phyloP scores from a whole-genome alignment of 2,888 invertebrate species.

The Callosobruchus maculatus region DNA sequence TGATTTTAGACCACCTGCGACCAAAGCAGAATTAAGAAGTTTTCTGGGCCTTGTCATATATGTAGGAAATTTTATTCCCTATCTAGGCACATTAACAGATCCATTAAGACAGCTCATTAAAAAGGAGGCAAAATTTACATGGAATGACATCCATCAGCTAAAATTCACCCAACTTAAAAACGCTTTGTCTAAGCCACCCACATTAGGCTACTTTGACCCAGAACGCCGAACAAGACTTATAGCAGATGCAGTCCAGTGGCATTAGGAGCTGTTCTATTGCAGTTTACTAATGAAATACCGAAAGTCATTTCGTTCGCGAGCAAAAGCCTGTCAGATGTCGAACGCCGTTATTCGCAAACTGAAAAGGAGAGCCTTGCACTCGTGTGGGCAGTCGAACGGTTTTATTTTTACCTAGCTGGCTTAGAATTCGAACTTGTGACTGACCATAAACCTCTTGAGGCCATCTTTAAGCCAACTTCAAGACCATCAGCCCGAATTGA shows the following conservation, averaged over 20 bases:
- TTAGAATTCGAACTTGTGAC: slow-evolving; percentile 39
- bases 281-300: slow-evolving; percentile 23
- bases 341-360: slow-evolving; percentile 36
- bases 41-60: slow-evolving; percentile 24
- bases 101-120: slow-evolving; percentile 13
- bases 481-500: slow-evolving; percentile 27
- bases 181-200: slow-evolving; percentile 13
- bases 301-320: slow-evolving; percentile 29
- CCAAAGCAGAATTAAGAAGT: slow-evolving; percentile 24
- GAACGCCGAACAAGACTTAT: slow-evolving; percentile 21
- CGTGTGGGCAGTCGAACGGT: slow-evolving; percentile 43
- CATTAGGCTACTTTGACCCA: slow-evolving; percentile 25
- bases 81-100: slow-evolving; percentile 15
- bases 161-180: slow-evolving; percentile 17
- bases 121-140: slow-evolving; percentile 16
- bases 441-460: slow-evolving; percentile 40
- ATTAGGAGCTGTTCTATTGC: slow-evolving; percentile 30
- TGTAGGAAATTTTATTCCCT: slow-evolving; percentile 20
- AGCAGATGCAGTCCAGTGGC: slow-evolving; percentile 32
- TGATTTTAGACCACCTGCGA: slow-evolving; percentile 23
- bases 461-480: slow-evolving; percentile 30
- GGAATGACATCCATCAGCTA: slow-evolving; percentile 16
- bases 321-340: slow-evolving; percentile 25
- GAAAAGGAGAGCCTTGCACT: slow-evolving; percentile 42
- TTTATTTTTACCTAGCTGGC: slow-evolving; percentile 44